Conservation (phyloP, 1,140 invertebrate species). For the Drosophila mojavensis region DNA sequence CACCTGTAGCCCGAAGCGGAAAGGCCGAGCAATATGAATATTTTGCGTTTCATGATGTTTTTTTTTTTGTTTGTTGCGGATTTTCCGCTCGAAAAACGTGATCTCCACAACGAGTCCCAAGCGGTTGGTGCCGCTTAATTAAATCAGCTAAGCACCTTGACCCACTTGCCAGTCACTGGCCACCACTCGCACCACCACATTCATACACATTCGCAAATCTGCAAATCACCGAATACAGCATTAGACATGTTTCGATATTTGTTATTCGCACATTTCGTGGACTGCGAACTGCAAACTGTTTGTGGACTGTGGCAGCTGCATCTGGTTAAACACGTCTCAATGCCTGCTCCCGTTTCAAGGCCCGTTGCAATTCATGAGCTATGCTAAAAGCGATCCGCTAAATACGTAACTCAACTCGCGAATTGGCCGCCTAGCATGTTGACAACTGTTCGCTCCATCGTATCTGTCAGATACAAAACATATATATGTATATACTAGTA, state of each 20-base stretch:
- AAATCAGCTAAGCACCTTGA: slow-evolving; percentile 78
- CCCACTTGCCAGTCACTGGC: slow-evolving; percentile 61
- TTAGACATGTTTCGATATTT: slow-evolving; percentile 57
- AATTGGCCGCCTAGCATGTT: slow-evolving; percentile 43
- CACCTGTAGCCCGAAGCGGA: slow-evolving; percentile 40
- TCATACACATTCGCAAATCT: slow-evolving; percentile 43
- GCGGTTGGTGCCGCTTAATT: slow-evolving; percentile 62
- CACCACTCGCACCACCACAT: slow-evolving; percentile 18
- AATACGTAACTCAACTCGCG: slow-evolving; percentile 17
- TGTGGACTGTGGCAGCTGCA: slow-evolving; percentile 21
- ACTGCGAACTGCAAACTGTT: slow-evolving; percentile 22
- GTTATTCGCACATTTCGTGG: slow-evolving; percentile 41
- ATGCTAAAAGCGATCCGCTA: slow-evolving; percentile 19
- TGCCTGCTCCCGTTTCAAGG: slow-evolving; percentile 61
- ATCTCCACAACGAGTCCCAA: slow-evolving; percentile 41
- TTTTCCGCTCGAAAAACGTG: slow-evolving; percentile 73
- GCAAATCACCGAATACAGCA: slow-evolving; percentile 72
- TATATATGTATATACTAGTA: neutral
- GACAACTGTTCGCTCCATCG: slow-evolving; percentile 45
- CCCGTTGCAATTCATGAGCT: slow-evolving; percentile 73
- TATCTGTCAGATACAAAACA: slow-evolving; percentile 57
- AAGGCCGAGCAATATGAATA: neutral
- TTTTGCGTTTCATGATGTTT: slow-evolving; percentile 36
- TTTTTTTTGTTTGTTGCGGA: slow-evolving; percentile 39
- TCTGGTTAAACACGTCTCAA: slow-evolving; percentile 31